phyloP scores from a whole-genome alignment of 2,888 invertebrate species.

The Brachyptera risi region DNA sequence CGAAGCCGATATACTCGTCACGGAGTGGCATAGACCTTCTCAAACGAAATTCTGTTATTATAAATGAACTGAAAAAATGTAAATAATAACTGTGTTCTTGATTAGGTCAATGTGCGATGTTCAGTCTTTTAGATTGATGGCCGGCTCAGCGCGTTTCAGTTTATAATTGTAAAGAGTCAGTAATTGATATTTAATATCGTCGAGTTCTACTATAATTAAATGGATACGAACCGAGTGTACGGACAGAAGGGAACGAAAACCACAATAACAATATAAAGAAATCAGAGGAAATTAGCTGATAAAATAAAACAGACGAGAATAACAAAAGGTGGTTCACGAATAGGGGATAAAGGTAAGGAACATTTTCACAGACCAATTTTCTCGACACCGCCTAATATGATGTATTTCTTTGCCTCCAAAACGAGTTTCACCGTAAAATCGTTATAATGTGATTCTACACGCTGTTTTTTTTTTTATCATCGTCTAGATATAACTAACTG shows the following conservation, averaged over 20 bases:
- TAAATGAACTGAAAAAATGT: too few relatives aligned
- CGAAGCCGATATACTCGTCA: not conserved
- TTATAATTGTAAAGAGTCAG: too few relatives aligned
- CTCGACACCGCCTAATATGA: not conserved
- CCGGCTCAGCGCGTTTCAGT: too few relatives aligned
- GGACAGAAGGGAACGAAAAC: not conserved
- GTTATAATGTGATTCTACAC: not conserved
- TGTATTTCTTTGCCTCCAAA: not conserved
- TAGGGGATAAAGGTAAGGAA: not conserved
- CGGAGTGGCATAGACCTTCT: not conserved
- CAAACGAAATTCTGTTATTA: not conserved
- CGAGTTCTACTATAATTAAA: not conserved
- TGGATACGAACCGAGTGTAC: not conserved
- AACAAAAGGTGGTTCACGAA: not conserved
- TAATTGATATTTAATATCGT: too few relatives aligned
- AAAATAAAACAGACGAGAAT: not conserved
- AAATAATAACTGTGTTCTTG: too few relatives aligned
- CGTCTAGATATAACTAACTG: too few relatives aligned
- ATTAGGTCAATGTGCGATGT: too few relatives aligned
- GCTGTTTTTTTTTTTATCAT: too few relatives aligned
- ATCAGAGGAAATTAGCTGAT: slow-evolving; percentile 5
- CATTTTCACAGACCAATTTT: not conserved
- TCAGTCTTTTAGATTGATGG: too few relatives aligned
- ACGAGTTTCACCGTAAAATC: not conserved
- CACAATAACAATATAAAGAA: not conserved